Base-by-base conservation (phyloP, 2,113 vertebrate species). In the Amphiprion ocellaris region DNA sequence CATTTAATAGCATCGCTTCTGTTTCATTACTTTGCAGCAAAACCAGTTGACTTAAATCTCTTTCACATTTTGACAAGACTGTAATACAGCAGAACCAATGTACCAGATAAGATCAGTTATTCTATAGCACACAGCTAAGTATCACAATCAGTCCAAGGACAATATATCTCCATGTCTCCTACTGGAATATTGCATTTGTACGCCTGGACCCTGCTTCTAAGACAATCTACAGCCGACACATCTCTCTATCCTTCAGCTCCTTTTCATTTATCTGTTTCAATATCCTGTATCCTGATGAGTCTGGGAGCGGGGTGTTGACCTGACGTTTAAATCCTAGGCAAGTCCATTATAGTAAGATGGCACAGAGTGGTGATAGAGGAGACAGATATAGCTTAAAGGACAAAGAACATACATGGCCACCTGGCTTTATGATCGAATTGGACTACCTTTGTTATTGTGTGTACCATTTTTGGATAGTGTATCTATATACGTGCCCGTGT, bases 191-290 rank as follows among this genome's bases (percentile, higher is more conserved):
- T 79, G 47, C 21, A 10, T 86, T 82, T 79, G 44, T 72, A 47
- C 19, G 69, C 17, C 46, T 49, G 47, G 53, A 46, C 50, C 15
- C 11, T 2, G 4, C 59, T 79, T 69, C 67, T 58, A 19, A 70
- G 56, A 69, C 74, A 72, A 71, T 82, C 82, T 81, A 59, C 37
- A 73, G 74, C 77, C 58, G 26, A 30, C 83, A 79, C 84, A 75
- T 84, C 68, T 63, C 79, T 86, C 72, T 75, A 65, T 91, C 84
- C 79, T 65, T 75, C 84, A 52, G 83, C 84, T 85, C 47, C 56
- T 80, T 89, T 82, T 88, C 91, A 90, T 91, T 90, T 90, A 92
- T 92, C 90, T 70, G 71, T 91, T 91, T 89, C 90, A 93, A 93
- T 93, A 92, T 93, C 92, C 92, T 92, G 88, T 87, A 65, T 85